A percentile compares a stretch with the other conserved stretches of the same genome.
Conservation (phyloP, 2,797 vertebrate species). For the Pseudopleuronectes americanus region DNA sequence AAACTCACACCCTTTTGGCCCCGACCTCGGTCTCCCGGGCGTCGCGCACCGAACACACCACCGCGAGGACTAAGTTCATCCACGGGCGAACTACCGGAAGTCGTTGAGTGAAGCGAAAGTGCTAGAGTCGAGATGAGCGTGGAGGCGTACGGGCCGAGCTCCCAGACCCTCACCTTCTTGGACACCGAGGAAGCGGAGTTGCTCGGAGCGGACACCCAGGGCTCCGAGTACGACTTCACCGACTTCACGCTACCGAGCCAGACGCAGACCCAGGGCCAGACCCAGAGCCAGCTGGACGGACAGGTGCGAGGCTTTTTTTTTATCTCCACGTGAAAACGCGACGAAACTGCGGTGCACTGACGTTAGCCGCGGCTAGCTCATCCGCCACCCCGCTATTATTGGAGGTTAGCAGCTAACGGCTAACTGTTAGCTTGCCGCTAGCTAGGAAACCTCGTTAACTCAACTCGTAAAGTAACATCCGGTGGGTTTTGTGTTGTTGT, state of each 20-base stretch:
- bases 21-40: neutral
- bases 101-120: constrained; percentile 67
- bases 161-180: constrained; percentile 96
- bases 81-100: constrained; percentile 41
- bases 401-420: constrained; percentile 53
- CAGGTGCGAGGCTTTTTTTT: constrained; percentile 80
- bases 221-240: constrained; percentile 96
- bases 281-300: constrained; percentile 88
- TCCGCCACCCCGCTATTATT: constrained; percentile 60
- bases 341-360: constrained; percentile 60
- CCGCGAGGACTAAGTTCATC: constrained; percentile 18
- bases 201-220: constrained; percentile 94
- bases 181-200: constrained; percentile 96
- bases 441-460: constrained; percentile 8
- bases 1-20: constrained; percentile 19
- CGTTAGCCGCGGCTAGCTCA: constrained; percentile 57
- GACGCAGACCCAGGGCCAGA: constrained; percentile 92
- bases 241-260: constrained; percentile 96
- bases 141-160: constrained; percentile 97
- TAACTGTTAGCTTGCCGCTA: constrained; percentile 35
- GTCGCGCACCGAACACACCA: constrained; percentile 2
- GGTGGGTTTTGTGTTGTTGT: too few species aligned
- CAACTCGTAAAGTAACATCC: constrained; percentile 19
- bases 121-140: constrained; percentile 87
- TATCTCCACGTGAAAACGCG: constrained; percentile 71